A percentile compares a stretch with the other conserved stretches of the same genome.
phyloP scores from a whole-genome alignment of 2,888 invertebrate species.

The Parthenolecanium corni region DNA sequence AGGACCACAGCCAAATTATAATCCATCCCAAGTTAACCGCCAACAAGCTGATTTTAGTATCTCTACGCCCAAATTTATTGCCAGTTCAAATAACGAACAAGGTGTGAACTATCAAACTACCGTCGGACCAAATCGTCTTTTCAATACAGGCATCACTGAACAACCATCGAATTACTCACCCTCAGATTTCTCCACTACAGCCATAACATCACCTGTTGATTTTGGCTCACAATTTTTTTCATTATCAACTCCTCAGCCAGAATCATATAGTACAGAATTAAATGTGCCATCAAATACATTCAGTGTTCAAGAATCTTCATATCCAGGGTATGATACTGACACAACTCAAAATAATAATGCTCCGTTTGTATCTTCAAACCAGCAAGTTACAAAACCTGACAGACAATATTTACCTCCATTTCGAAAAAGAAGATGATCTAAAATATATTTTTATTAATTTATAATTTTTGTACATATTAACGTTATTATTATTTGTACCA shows the following conservation, averaged over 20 bases:
- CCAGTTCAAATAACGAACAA: neutral
- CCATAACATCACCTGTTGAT: neutral
- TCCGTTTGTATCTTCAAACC: constrained; percentile 22
- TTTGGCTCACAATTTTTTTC: neutral
- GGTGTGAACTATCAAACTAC: neutral
- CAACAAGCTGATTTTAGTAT: constrained; percentile 27
- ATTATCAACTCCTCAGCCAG: constrained; percentile 7
- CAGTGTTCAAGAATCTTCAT: neutral
- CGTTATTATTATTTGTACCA: too few species aligned
- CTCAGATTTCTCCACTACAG: neutral
- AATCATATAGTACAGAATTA: neutral
- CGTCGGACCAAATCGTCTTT: neutral
- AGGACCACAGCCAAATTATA: constrained; percentile 32
- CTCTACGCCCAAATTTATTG: neutral
- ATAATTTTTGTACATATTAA: too few species aligned
- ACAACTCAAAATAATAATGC: neutral
- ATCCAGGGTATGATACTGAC: constrained; percentile 1
- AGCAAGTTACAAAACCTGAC: constrained; percentile 15
- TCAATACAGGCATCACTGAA: neutral
- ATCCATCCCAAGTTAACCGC: constrained; percentile 25
- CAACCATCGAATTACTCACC: neutral
- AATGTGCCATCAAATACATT: constrained; percentile 3
- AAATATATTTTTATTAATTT: constrained; percentile 4
- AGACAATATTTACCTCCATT: constrained; percentile 48
- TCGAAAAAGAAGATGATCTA: constrained; percentile 32